A percentile compares a stretch with the other conserved stretches of the same genome.
Conservation (phyloP, 1,140 invertebrate species). For the Lasioglossum albipes region DNA sequence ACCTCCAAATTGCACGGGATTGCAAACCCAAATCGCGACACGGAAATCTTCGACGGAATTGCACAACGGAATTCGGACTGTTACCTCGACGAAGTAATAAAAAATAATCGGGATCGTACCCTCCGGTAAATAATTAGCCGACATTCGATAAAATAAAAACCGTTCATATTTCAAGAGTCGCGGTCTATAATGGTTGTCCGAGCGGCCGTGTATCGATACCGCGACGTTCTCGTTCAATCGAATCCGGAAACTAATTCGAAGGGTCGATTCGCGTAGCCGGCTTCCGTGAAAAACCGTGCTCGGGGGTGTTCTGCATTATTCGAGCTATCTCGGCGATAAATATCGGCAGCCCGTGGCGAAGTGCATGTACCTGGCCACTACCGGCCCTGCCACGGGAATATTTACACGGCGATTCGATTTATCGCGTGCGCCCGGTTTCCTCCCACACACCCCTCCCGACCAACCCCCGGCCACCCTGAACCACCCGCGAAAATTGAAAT, state of each 20-base stretch:
- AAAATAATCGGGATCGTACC: too few relatives aligned
- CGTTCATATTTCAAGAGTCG: too few relatives aligned
- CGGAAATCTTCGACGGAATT: too few relatives aligned
- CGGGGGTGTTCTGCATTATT: slow-evolving; percentile 54
- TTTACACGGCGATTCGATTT: slow-evolving; percentile 60
- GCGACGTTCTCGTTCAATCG: slow-evolving; percentile 40
- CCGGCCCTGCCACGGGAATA: slow-evolving; percentile 50
- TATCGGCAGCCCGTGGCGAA: slow-evolving; percentile 45
- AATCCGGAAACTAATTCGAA: slow-evolving; percentile 62
- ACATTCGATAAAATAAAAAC: too few relatives aligned
- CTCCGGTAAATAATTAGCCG: too few relatives aligned
- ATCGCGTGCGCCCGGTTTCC: slow-evolving; percentile 33
- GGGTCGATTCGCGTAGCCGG: slow-evolving; percentile 36
- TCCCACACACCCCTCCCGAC: neutral
- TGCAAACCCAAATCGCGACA: too few relatives aligned
- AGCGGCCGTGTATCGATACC: too few relatives aligned
- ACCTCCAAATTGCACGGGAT: too few relatives aligned
- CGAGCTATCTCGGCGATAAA: slow-evolving; percentile 54
- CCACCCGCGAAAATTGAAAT: slow-evolving; percentile 58
- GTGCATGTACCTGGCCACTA: slow-evolving; percentile 25
- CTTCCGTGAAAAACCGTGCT: slow-evolving; percentile 51
- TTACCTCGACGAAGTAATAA: too few relatives aligned
- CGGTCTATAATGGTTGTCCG: too few relatives aligned
- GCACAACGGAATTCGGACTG: too few relatives aligned
- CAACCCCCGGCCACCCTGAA: neutral